Percentiles rank a stretch among this genome's conserved stretches.
These are phyloP conservation scores for Muscina levida DNA, from an alignment of 2,888 invertebrate genomes.

Conservation along the genomic window DNA sequence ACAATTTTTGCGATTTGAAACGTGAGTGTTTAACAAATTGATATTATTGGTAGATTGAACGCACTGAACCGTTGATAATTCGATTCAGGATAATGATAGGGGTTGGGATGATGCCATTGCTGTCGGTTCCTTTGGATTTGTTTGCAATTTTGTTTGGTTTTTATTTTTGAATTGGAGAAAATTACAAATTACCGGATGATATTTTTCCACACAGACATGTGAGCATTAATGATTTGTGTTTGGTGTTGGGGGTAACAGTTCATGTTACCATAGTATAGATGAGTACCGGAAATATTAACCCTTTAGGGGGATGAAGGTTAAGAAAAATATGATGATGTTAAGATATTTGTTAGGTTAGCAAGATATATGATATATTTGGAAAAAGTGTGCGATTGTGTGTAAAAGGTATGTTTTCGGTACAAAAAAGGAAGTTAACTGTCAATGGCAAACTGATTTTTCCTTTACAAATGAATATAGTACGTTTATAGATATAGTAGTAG, in stretches of 20 bases:
- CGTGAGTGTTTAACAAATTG: slow-evolving; percentile 40
- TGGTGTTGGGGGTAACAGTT: not conserved
- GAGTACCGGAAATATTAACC: not conserved
- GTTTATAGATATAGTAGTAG: too few relatives aligned
- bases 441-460: too few relatives aligned
- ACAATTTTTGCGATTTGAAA: slow-evolving; percentile 18
- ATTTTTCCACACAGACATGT: not conserved
- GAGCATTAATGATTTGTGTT: slow-evolving; percentile 11
- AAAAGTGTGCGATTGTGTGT: too few relatives aligned
- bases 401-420: too few relatives aligned
- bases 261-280: too few relatives aligned
- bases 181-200: slow-evolving; percentile 18
- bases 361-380: too few relatives aligned
- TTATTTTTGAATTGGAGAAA: slow-evolving; percentile 10
- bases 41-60: slow-evolving; percentile 23
- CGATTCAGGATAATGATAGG: slow-evolving; percentile 28
- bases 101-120: not conserved
- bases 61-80: slow-evolving; percentile 24
- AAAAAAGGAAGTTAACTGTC: too few relatives aligned
- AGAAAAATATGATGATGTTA: too few relatives aligned
- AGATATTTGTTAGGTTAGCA: too few relatives aligned
- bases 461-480: too few relatives aligned
- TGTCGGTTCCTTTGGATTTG: not conserved
- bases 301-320: too few relatives aligned
- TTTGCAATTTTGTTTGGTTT: not conserved